phyloP scores from a whole-genome alignment of 2,888 invertebrate genomes.

The Nasonovia ribisnigri region DNA sequence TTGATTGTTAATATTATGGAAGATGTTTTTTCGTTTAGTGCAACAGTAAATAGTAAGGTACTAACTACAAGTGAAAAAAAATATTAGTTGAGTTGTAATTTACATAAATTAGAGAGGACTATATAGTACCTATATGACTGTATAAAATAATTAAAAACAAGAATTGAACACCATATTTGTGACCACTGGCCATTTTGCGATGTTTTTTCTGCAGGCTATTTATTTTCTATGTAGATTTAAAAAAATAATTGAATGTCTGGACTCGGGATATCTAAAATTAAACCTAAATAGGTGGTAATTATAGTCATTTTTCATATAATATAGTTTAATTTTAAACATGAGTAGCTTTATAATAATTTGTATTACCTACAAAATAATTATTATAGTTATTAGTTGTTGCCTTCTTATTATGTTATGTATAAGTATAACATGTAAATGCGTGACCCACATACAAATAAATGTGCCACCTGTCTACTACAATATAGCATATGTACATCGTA shows the following conservation, averaged over 20 bases:
- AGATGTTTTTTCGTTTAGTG: neutral
- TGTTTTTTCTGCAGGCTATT: neutral
- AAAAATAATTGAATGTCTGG: neutral
- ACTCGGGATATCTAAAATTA: neutral
- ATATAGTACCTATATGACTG: neutral
- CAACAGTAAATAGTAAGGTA: neutral
- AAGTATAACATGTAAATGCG: neutral
- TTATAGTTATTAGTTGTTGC: neutral
- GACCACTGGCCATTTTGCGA: neutral
- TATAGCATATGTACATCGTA: neutral
- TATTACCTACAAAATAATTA: neutral
- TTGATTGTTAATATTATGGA: neutral
- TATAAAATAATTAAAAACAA: neutral
- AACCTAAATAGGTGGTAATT: neutral
- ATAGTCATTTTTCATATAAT: neutral
- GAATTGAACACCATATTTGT: neutral
- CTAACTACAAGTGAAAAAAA: neutral
- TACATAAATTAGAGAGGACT: neutral
- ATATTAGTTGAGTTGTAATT: neutral
- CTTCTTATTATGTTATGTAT: neutral
- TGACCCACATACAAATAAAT: conserved; percentile 14
- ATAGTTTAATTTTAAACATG: neutral
- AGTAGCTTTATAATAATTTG: neutral
- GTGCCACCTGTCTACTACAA: neutral
- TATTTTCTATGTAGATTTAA: neutral